phyloP scores from a whole-genome alignment of 2,888 invertebrate genomes.

The Eupithecia subfuscata region DNA sequence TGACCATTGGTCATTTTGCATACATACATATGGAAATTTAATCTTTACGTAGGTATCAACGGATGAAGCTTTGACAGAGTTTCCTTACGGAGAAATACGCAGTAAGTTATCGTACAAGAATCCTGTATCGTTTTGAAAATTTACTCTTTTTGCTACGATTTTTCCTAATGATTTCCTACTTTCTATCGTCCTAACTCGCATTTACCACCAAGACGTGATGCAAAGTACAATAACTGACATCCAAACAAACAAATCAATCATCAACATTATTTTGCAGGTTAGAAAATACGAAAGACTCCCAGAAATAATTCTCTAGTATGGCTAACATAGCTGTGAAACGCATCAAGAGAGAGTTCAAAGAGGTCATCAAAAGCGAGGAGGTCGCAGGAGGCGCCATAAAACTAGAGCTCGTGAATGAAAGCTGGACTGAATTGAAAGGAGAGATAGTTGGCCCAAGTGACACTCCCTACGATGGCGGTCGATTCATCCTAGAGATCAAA shows the following conservation, averaged over 20 bases:
- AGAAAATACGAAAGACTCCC: slow-evolving; percentile 12
- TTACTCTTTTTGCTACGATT: neutral
- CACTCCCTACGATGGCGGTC: slow-evolving; percentile 98
- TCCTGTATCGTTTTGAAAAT: neutral
- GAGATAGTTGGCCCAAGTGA: slow-evolving; percentile 98
- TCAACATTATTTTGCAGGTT: slow-evolving; percentile 26
- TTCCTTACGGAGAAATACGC: slow-evolving; percentile 21
- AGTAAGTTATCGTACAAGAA: slow-evolving; percentile 19
- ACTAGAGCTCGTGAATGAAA: slow-evolving; percentile 95
- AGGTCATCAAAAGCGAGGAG: slow-evolving; percentile 69
- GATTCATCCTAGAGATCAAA: slow-evolving; percentile 96
- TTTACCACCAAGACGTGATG: neutral
- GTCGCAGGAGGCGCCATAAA: slow-evolving; percentile 94
- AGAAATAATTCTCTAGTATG: slow-evolving; percentile 18
- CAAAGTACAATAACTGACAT: neutral
- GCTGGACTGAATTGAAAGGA: slow-evolving; percentile 95
- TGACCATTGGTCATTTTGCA: neutral
- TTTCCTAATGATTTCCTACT: neutral
- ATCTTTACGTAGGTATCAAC: neutral
- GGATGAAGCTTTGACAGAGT: neutral
- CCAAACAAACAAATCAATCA: neutral
- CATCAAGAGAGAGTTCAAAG: slow-evolving; percentile 34
- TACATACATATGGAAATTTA: neutral
- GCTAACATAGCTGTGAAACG: slow-evolving; percentile 36
- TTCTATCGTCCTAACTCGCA: neutral